Evolutionary conservation across 1,140 invertebrate genomes (phyloP).

Genomic region (Zaprionus lachaisei): DNA sequence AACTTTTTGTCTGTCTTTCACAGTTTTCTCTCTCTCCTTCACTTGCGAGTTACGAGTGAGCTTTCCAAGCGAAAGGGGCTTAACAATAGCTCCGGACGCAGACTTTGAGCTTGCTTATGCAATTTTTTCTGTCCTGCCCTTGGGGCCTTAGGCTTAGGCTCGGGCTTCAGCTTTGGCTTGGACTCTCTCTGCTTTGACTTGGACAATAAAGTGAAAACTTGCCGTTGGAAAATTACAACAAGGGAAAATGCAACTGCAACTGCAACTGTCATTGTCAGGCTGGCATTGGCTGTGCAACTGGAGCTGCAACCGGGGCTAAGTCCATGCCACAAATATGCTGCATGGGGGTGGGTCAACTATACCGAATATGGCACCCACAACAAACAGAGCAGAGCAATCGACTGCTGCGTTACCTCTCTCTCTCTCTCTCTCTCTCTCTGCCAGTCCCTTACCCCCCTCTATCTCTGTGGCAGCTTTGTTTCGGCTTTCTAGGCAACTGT

Average conservation of each 20-base stretch:
- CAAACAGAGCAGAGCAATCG: constrained; percentile 36
- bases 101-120: constrained; percentile 69
- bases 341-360: constrained; percentile 11
- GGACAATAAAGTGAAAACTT: constrained; percentile 78
- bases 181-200: constrained; percentile 55
- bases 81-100: constrained; percentile 62
- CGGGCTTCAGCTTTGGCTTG: constrained; percentile 63
- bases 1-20: constrained; percentile 18
- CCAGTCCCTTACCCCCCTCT: background rate
- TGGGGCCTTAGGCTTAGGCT: constrained; percentile 63
- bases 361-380: constrained; percentile 36
- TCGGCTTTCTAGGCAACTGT: constrained; percentile 30
- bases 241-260: constrained; percentile 13
- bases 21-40: background rate
- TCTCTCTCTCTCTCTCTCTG: background rate
- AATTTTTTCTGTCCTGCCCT: constrained; percentile 54
- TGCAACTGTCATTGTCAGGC: constrained; percentile 54
- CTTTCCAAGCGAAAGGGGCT: constrained; percentile 47
- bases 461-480: constrained; percentile 35
- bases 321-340: constrained; percentile 58
- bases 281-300: constrained; percentile 28
- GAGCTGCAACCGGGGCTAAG: constrained; percentile 48
- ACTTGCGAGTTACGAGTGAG: constrained; percentile 59
- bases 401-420: constrained; percentile 1
- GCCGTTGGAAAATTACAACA: constrained; percentile 49